phyloP scores from a whole-genome alignment of 2,113 vertebrate genomes.

The Rhynchomys soricoides region DNA sequence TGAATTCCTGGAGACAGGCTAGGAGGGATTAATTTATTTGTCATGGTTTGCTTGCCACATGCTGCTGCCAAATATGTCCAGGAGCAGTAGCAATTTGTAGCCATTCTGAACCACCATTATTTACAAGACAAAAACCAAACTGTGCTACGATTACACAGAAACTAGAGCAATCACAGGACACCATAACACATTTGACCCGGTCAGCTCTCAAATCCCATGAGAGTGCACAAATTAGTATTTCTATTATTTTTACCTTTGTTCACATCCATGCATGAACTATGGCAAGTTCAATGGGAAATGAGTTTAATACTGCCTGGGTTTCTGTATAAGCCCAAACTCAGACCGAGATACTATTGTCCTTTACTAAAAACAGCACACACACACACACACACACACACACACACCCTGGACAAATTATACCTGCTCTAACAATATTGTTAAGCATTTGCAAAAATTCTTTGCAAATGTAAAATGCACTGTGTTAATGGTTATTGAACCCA shows the following conservation, averaged over 20 bases:
- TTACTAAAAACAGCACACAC: background rate
- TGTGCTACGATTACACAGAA: conserved; percentile 39
- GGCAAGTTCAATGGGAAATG: background rate
- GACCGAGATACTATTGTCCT: background rate
- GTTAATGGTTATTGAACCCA: conserved; percentile 27
- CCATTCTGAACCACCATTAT: conserved; percentile 41
- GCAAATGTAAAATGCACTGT: conserved; percentile 27
- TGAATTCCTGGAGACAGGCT: conserved; percentile 36
- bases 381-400: background rate
- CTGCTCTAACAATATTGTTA: background rate
- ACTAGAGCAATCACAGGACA: conserved; percentile 50
- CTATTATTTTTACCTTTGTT: conserved; percentile 34
- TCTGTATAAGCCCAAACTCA: background rate
- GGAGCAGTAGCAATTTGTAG: conserved; percentile 55
- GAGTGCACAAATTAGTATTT: background rate
- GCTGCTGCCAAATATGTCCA: conserved; percentile 55
- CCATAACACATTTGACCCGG: background rate
- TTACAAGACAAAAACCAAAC: conserved; percentile 64
- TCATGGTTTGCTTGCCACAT: conserved; percentile 50
- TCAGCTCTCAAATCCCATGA: conserved; percentile 35
- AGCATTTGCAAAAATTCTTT: conserved; percentile 35
- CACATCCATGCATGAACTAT: background rate
- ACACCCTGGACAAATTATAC: background rate
- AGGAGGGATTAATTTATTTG: conserved; percentile 51
- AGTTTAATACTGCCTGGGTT: background rate